A percentile compares a stretch with the other conserved stretches of the same genome.
These are phyloP conservation scores for Pectinophora gossypiella DNA, from an alignment of 1,140 invertebrate species.

Conservation along the genomic window DNA sequence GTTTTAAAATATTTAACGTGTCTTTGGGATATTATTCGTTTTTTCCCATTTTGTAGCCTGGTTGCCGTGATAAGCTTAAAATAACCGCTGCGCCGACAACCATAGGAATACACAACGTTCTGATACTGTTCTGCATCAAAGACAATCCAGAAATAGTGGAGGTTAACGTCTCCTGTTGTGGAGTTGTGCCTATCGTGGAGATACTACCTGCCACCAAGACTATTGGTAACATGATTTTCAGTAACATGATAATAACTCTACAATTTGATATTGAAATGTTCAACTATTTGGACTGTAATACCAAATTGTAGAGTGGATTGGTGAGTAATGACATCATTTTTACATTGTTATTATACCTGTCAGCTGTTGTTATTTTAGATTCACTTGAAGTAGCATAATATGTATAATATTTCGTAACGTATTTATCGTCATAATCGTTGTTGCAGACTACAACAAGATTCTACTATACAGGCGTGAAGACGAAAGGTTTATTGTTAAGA, in stretches of 20 bases:
- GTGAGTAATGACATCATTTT: too few relatives aligned
- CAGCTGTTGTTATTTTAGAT: too few relatives aligned
- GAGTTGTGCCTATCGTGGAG: conserved; percentile 51
- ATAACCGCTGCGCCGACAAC: conserved; percentile 54
- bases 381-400: too few relatives aligned
- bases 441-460: conserved; percentile 60
- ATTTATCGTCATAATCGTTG: too few relatives aligned
- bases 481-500: conserved; percentile 65
- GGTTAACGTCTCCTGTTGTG: conserved; percentile 46
- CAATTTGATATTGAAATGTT: too few relatives aligned
- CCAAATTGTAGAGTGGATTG: neutral
- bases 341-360: neutral
- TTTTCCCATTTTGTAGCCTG: too few relatives aligned
- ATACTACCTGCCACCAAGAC: conserved; percentile 54
- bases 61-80: conserved; percentile 45
- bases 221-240: conserved; percentile 36
- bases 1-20: too few relatives aligned
- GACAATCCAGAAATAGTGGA: conserved; percentile 61
- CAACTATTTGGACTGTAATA: neutral
- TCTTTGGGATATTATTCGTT: too few relatives aligned
- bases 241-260: too few relatives aligned
- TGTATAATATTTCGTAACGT: too few relatives aligned
- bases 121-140: conserved; percentile 53
- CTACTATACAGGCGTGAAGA: conserved; percentile 59
- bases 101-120: conserved; percentile 38